Conservation (phyloP, 2,113 vertebrate genomes). For the Oryzias woworae region DNA sequence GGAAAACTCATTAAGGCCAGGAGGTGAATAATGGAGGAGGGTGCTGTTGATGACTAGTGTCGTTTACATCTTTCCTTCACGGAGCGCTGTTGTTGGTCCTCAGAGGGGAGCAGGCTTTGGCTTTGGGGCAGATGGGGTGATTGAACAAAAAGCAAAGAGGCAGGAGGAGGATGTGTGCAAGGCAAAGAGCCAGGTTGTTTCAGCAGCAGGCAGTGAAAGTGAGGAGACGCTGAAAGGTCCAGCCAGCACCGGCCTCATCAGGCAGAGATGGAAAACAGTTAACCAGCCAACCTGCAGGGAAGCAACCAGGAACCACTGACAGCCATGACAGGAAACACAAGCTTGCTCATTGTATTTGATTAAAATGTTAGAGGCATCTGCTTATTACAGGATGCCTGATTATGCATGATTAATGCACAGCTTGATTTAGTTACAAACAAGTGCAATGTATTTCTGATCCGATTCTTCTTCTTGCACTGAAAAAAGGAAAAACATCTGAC, state of each 20-base stretch:
- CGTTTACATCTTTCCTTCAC: conserved; percentile 72
- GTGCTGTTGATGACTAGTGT: conserved; percentile 64
- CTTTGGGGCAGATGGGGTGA: conserved; percentile 13
- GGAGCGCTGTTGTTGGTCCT: conserved; percentile 34
- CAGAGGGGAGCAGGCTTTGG: not conserved
- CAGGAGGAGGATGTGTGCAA: conserved; percentile 24
- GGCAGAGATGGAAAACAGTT: conserved; percentile 75
- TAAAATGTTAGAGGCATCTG: conserved; percentile 35
- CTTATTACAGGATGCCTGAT: conserved; percentile 37
- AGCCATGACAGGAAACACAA: conserved; percentile 51
- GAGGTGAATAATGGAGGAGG: conserved; percentile 77
- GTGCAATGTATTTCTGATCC: not conserved
- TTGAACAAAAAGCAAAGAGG: conserved; percentile 38
- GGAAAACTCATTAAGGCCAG: conserved; percentile 79
- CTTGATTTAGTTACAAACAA: conserved; percentile 16
- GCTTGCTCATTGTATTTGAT: conserved; percentile 38
- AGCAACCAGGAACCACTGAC: conserved; percentile 28
- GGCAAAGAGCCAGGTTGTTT: conserved; percentile 56
- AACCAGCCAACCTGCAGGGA: conserved; percentile 42
- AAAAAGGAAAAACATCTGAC: not conserved
- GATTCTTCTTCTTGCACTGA: not conserved
- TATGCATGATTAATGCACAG: conserved; percentile 19
- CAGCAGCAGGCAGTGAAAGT: conserved; percentile 66
- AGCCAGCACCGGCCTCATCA: conserved; percentile 66
- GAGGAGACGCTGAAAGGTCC: conserved; percentile 63